Base-by-base conservation (phyloP, 1,140 invertebrate genomes). In the Zaprionus nigranus region DNA sequence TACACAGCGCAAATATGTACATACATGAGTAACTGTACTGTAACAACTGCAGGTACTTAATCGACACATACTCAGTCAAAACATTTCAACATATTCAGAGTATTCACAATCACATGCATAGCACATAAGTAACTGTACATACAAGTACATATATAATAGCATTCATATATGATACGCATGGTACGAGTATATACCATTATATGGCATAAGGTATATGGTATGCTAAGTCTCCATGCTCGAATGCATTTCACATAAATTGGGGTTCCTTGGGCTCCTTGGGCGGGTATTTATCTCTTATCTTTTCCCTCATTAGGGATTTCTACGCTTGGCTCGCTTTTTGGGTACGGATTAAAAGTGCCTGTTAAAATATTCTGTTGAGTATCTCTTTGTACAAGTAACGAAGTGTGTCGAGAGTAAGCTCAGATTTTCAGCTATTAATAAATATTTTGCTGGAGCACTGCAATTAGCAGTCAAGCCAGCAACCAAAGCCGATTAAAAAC, bases 21-120 rank as follows among this genome's bases (percentile, higher is more conserved):
- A 30, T 30, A 30, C 28, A 9, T 30, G 7, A 30, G 28, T 30
- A 30, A 30, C 30, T 34, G 38, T 46, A 46, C n/a, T 7, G 28
- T 30, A 88, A 83, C 68, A 82, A 87, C 49, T 30, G 28, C 28
- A 30, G 28, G 7, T 30, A 34, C 9, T 34, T 9, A 34, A 34
- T 34, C 30, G 28, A 2, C 28, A 30, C 28, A 30, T 30, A 30
- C 7, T 30, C 28, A 9, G 2, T 30, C 5, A 6, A 26, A 26
- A 26, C 26, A 24, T 24, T 3, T 26, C 26, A 28, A 28, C 26
- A 30, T 34, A 30, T 34, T 34, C 30, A 34, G 30, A 11, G 30
- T 3, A 34, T 34, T 34, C 30, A 34, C 30, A 34, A 9, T 11
- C 30, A 3, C 9, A 11, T 34, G 3, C 30, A 11, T 34, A 3